Conservation (phyloP, 2,113 vertebrate genomes). For the Colinus virginianus region DNA sequence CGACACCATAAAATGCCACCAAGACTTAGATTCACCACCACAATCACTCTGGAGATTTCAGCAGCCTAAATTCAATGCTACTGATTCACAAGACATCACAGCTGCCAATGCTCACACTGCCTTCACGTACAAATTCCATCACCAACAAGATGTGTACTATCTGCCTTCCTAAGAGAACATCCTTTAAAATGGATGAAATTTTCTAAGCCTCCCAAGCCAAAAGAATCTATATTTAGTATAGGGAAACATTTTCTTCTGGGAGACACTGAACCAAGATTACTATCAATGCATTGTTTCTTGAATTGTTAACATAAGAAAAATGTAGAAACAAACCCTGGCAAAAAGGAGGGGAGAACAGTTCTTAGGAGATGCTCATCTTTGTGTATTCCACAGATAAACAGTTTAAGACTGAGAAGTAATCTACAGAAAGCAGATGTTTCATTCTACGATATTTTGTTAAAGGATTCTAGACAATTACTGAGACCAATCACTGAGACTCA, state of each 20-base stretch:
- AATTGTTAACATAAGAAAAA: not conserved
- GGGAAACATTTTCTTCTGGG: not conserved
- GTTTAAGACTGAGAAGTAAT: not conserved
- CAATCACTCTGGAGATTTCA: not conserved
- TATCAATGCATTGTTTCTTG: not conserved
- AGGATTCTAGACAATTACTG: not conserved
- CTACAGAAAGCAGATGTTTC: not conserved
- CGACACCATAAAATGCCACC: not conserved
- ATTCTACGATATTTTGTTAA: not conserved
- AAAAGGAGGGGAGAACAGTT: not conserved
- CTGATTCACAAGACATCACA: not conserved
- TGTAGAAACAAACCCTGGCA: not conserved
- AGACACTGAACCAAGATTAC: not conserved
- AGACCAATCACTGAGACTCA: not conserved
- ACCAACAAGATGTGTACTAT: not conserved
- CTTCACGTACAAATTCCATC: not conserved
- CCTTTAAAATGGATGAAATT: not conserved
- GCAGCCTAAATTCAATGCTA: not conserved
- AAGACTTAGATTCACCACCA: not conserved
- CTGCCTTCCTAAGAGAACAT: not conserved
- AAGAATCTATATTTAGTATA: not conserved
- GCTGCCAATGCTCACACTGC: not conserved
- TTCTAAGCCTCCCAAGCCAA: not conserved
- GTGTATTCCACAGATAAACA: not conserved
- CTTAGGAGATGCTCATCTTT: not conserved